Evolutionary conservation across 1,140 invertebrate species (phyloP), one percentile per base, ranked within the genome.

Genomic region (Atta cephalotes): DNA sequence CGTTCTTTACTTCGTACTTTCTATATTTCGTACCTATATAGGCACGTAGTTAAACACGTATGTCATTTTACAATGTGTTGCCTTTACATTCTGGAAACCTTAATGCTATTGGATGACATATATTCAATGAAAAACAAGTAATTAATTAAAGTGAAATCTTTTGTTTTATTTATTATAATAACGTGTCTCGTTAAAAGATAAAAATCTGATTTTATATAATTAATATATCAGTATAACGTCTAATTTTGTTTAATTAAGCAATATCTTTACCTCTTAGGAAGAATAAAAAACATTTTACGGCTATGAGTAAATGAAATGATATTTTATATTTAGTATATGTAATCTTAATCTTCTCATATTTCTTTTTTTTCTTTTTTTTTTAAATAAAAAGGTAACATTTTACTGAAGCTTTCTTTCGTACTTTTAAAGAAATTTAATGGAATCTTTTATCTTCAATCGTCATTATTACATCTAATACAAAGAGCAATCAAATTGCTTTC

Each of bases 401-500:
- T n/a, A 21, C 2, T 16, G 1, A 21, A 56, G 1, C 5, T 21
- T 45, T 51, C 5, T 72, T 53, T 0, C 14, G 2, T 51, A 16
- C 10, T 60, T 62, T 77, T 62, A 3, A 31, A 31, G 31, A 31
- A 35, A 77, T 62, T 28, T 49, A n/a, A 71, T 16, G 3, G 5
- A 62, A 62, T 45, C 31, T 39, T 62, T 21, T 14, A 51, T 45
- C 0, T 10, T 63, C 5, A n/a, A 21, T 39, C 31, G 56, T 66
- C 18, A 16, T 45, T n/a, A 9, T 21, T 0, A 31, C n/a, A 35
- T 25, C 25, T 18, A n/a, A 6, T 62, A 49, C 56, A 45, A 71
- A 58, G 63, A 72, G 39, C 86, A 77, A 90, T 90, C 51, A 65
- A 87, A 85, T 90, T 74, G 86, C 25, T 25, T 25, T 25, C 25